Conservation (phyloP, 2,797 vertebrate species). For the Apodemus agrarius region DNA sequence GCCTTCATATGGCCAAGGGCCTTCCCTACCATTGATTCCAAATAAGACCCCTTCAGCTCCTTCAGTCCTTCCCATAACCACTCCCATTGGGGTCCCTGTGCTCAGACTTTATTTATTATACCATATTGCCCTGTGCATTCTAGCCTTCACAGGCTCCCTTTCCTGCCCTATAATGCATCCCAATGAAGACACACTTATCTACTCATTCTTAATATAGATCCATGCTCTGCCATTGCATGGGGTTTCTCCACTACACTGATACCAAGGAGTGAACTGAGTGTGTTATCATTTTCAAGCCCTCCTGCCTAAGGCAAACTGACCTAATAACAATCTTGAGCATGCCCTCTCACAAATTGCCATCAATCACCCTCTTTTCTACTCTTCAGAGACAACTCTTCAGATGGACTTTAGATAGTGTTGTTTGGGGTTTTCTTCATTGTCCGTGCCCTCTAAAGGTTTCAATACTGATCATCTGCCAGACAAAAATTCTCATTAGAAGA, state of each 20-base stretch:
- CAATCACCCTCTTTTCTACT: slow-evolving; percentile 48
- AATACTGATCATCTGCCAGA: slow-evolving; percentile 16
- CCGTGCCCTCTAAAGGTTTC: slow-evolving; percentile 43
- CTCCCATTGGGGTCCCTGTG: too few species aligned
- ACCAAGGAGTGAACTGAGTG: slow-evolving; percentile 8
- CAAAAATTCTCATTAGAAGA: slow-evolving; percentile 41
- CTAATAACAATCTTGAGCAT: slow-evolving; percentile 43
- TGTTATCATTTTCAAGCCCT: background rate
- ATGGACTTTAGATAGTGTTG: slow-evolving; percentile 52
- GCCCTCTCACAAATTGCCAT: slow-evolving; percentile 41
- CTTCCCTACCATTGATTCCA: too few species aligned
- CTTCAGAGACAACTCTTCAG: slow-evolving; percentile 59
- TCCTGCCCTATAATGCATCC: background rate
- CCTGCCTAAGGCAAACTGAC: slow-evolving; percentile 26
- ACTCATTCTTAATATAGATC: background rate
- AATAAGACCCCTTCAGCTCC: too few species aligned
- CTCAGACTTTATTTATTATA: background rate
- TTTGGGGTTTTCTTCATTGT: slow-evolving; percentile 24
- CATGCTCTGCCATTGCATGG: background rate
- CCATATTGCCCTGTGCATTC: background rate
- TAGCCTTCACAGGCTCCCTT: background rate
- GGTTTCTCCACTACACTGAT: background rate
- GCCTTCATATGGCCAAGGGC: too few species aligned
- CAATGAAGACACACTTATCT: background rate
- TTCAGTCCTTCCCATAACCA: too few species aligned